These are phyloP conservation scores for Acomys russatus DNA, from an alignment of 2,797 vertebrate genomes.

Conservation along the genomic window DNA sequence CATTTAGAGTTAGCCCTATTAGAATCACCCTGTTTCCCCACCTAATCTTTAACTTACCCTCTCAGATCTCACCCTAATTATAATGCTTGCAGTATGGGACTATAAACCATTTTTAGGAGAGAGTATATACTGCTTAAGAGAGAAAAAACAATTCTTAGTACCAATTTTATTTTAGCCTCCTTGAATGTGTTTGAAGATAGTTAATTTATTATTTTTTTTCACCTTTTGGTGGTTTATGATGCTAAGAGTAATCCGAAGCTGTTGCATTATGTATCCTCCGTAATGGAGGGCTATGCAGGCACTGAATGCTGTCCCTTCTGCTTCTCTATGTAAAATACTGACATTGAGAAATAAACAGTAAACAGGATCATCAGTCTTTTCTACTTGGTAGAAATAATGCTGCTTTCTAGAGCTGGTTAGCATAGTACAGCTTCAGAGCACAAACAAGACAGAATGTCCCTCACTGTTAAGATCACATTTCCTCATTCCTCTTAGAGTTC, in stretches of 20 bases:
- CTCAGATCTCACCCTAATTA: not conserved
- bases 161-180: slow-evolving; percentile 20
- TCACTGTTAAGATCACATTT: not conserved
- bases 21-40: not conserved
- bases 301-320: not conserved
- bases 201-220: not conserved
- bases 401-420: not conserved
- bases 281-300: not conserved
- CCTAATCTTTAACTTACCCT: not conserved
- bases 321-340: slow-evolving; percentile 28
- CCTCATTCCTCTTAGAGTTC: slow-evolving; percentile 1
- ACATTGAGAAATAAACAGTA: slow-evolving; percentile 32
- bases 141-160: not conserved
- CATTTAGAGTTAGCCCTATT: not conserved
- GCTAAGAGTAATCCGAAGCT: not conserved
- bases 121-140: not conserved
- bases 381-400: not conserved
- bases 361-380: slow-evolving; percentile 42
- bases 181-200: not conserved
- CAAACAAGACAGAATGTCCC: not conserved
- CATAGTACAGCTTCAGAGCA: not conserved
- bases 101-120: not conserved
- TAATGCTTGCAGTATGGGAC: not conserved
- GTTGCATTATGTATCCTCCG: not conserved
- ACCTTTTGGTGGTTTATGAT: not conserved